Evolutionary conservation across 2,797 vertebrate genomes (phyloP), one percentile per base, ranked within the genome.

Genomic region (Fringilla coelebs): DNA sequence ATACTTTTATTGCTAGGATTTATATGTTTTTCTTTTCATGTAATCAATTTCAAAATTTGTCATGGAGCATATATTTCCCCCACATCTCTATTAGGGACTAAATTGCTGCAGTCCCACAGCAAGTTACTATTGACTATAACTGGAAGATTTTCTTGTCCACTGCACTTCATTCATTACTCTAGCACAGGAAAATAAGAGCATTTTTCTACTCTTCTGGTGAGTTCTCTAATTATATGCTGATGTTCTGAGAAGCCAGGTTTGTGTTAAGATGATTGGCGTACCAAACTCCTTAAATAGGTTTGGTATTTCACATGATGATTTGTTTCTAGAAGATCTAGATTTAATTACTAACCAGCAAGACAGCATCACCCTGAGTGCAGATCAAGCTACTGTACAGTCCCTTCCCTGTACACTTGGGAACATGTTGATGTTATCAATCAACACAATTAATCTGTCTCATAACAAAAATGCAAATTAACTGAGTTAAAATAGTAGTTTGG

Each of bases 331-430:
- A 41, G 26, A n/a, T 52, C 32, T 36, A 63, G 51, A 63, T 89
- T 96, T 91, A 78, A 86, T 92, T 83, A 88, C 43, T 85, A 85
- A 79, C 45, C 43, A 76, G 46, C 54, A 49, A 79, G 76, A 41
- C 15, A 60, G 34, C 26, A 34, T 92, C 55, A 88, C 40, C 36
- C 62, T 34, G 40, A 77, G 58, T 60, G 45, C 54, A 92, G 48
- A 73, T 91, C 73, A 86, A 90, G 51, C 43, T 89, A 29, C 66
- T 72, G 3, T 72, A 18, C 31, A 45, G n/a, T 80, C 26, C 32
- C 16, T 86, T 71, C 24, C 17, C 11, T 66, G 24, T 62, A 24
- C 46, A 31, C 29, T 54, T 36, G 54, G 58, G 62, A 73, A 26
- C 51, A 26, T 17, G 15, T 20, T 83, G 51, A 66, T 90, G 32